Percentiles rank a stretch among this genome's conserved stretches.
Conservation (phyloP, 92 coral and sea anemone genomes). For the Parazoanthus swiftii region DNA sequence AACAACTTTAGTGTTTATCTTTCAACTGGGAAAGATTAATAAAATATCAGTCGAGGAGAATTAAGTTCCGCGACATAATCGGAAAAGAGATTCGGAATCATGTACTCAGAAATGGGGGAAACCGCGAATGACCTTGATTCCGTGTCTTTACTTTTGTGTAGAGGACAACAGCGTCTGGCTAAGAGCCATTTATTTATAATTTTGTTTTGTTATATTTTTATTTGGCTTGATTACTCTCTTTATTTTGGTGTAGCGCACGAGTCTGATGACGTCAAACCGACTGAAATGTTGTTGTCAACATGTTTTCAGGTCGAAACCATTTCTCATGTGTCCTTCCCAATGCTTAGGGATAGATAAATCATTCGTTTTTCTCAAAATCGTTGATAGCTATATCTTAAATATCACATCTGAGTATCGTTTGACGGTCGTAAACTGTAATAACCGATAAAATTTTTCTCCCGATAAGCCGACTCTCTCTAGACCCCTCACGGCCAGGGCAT, state of each 20-base stretch:
- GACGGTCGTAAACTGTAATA: background rate
- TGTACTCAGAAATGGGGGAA: background rate
- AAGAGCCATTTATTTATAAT: background rate
- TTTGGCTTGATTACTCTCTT: background rate
- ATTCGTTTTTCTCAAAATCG: background rate
- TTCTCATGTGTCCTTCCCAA: background rate
- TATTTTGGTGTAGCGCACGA: background rate
- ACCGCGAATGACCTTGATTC: background rate
- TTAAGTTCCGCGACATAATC: background rate
- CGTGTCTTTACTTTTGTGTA: too few relatives aligned
- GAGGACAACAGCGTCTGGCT: background rate
- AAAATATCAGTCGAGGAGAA: background rate
- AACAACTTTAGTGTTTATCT: background rate
- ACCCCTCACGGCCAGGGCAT: background rate
- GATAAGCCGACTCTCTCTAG: constrained; percentile 1
- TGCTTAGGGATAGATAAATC: background rate
- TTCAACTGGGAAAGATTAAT: background rate
- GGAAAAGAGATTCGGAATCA: background rate
- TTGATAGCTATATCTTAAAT: background rate
- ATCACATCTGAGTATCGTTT: background rate
- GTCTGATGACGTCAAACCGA: constrained; percentile 34
- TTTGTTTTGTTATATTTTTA: constrained; percentile 5
- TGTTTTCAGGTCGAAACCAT: constrained; percentile 22
- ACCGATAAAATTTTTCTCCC: too few relatives aligned
- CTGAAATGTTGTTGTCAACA: constrained; percentile 4